Evolutionary conservation across 2,797 vertebrate species (phyloP), one percentile per base, ranked within the genome.

Genomic region (Mycteria americana): DNA sequence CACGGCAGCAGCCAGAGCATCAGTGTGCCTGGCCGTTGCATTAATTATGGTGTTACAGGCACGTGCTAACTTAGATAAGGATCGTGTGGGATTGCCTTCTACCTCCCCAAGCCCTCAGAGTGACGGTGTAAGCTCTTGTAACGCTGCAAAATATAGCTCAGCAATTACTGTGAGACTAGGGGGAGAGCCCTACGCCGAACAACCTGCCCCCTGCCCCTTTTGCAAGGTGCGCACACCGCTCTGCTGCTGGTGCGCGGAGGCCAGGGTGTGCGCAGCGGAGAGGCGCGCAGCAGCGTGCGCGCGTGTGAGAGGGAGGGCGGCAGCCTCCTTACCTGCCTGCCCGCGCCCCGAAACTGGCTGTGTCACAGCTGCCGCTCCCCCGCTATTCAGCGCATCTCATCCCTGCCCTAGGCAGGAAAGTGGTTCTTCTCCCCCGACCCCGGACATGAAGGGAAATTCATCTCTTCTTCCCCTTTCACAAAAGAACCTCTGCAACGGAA

Each of bases 191-290:
- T 25, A 13, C 2, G 1, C 53, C 1, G 8, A 39, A 7, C 60
- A 82, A n/a, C 33, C 53, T 24, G 28, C 28, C 14, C 25, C 18
- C n/a, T 68, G 72, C 23, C 5, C 30, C 23, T 19, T 25, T 6
- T 7, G 54, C 4, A 12, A 18, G 51, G 69, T 23, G n/a, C 30
- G 1, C 0, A 0, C 5, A 0, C 17, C 0, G 28, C 63, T 28
- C 54, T 3, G 43, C 1, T 23, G 65, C 33, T 27, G 63, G 18
- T 5, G 53, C 54, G 2, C 35, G 6, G 70, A 13, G 54, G 35
- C 17, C n/a, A 30, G 67, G 45, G 27, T 5, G 18, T 1, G 23
- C 2, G 3, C 22, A 4, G 51, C 0, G 25, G 41, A 17, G 25
- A 17, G 45, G 7, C 19, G 30, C 35, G 13, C 54, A 57, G 63